Conservation (phyloP, 2,113 vertebrate genomes). For the Platysternon megacephalum region DNA sequence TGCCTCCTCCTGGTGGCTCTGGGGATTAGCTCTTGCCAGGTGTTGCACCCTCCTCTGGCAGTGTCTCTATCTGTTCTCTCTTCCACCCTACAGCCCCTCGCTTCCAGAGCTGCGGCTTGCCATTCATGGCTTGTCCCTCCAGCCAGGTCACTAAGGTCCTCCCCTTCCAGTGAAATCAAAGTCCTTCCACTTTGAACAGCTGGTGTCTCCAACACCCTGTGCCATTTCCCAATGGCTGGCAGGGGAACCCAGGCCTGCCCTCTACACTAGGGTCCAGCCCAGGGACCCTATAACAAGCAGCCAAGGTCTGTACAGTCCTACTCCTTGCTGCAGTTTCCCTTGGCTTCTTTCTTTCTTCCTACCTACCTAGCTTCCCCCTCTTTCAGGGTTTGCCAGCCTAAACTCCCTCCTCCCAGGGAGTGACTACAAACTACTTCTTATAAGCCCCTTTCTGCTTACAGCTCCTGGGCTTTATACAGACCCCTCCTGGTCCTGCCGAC, state of each 20-base stretch:
- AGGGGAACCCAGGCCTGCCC: background rate
- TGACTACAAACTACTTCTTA: background rate
- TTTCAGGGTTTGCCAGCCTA: background rate
- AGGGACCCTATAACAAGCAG: background rate
- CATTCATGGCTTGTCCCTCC: background rate
- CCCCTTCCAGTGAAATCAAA: background rate
- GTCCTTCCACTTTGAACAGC: background rate
- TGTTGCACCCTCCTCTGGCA: background rate
- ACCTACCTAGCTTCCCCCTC: too few species aligned
- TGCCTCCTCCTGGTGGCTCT: background rate
- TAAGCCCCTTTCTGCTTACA: background rate
- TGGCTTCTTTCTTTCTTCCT: background rate
- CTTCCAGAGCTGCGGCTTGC: background rate
- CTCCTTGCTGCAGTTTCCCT: background rate
- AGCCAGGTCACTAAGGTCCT: background rate
- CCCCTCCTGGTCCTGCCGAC: background rate
- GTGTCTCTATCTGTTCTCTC: background rate
- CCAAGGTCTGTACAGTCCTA: background rate
- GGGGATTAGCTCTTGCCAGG: background rate
- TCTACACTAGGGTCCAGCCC: background rate
- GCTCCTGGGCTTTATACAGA: background rate
- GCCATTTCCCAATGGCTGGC: background rate
- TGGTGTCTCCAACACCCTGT: background rate
- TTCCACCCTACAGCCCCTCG: background rate
- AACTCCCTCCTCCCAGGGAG: background rate